These are phyloP conservation scores for Karalla daura DNA, from an alignment of 2,797 vertebrate genomes.

Conservation along the genomic window DNA sequence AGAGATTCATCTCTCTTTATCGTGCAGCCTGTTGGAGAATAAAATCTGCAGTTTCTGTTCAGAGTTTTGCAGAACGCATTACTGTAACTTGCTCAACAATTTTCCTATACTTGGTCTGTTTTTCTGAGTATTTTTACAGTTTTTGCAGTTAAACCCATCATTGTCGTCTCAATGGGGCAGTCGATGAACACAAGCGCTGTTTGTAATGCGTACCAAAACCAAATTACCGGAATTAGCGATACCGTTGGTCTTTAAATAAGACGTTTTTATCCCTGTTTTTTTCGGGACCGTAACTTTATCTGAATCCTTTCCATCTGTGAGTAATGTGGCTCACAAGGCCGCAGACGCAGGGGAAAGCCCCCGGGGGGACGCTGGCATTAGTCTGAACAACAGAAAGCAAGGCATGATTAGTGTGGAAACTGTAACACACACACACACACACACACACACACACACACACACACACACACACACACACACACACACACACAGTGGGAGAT, in stretches of 20 bases:
- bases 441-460: no score
- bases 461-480: no score
- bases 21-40: not conserved
- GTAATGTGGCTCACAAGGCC: slow-evolving; percentile 44
- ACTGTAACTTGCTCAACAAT: no score
- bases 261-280: not conserved
- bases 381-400: slow-evolving; percentile 38
- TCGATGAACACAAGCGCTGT: accelerated
- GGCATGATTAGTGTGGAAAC: slow-evolving; percentile 37
- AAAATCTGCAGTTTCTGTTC: not conserved
- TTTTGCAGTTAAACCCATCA: not conserved
- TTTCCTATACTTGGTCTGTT: no score
- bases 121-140: no score
- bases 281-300: slow-evolving; percentile 33
- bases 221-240: not conserved
- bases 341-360: slow-evolving; percentile 30
- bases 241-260: not conserved
- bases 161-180: not conserved
- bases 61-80: no score
- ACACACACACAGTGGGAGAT: slow-evolving; percentile 1
- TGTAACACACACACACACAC: not conserved
- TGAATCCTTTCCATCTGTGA: slow-evolving; percentile 42
- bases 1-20: not conserved
- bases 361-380: slow-evolving; percentile 39
- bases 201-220: not conserved